A percentile compares a stretch with the other conserved stretches of the same genome.
Evolutionary conservation across 2,113 vertebrate genomes (phyloP).

Genomic region (Bubo scandiacus): DNA sequence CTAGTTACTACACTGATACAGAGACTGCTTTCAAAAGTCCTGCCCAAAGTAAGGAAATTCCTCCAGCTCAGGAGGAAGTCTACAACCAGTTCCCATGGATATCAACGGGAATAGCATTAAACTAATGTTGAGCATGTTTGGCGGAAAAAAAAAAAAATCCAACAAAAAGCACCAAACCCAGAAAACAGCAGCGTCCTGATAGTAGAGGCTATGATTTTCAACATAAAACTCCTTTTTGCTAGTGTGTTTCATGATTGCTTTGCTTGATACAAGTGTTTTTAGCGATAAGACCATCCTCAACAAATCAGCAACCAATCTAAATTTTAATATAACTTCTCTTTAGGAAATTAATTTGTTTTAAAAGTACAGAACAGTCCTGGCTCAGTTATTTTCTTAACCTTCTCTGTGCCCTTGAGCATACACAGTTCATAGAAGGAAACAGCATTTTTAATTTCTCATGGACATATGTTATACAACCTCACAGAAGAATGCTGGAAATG

Average conservation of each 20-base stretch:
- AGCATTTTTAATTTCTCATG: conserved; percentile 39
- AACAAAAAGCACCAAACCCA: background rate
- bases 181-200: background rate
- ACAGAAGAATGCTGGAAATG: conserved; percentile 57
- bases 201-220: background rate
- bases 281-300: background rate
- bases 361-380: background rate
- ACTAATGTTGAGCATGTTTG: accelerated
- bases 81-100: accelerated
- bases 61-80: background rate
- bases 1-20: background rate
- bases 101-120: accelerated
- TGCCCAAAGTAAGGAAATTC: background rate
- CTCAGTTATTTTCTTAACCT: background rate
- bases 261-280: background rate
- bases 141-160: background rate
- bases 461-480: conserved; percentile 48
- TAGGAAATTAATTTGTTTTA: background rate
- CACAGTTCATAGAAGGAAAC: background rate
- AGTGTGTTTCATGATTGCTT: background rate
- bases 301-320: background rate
- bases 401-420: background rate
- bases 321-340: background rate
- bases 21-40: background rate
- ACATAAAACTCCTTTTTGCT: background rate